A percentile compares a stretch with the other conserved stretches of the same genome.
phyloP scores from a whole-genome alignment of 1,140 invertebrate genomes.

The Drosophila elegans region DNA sequence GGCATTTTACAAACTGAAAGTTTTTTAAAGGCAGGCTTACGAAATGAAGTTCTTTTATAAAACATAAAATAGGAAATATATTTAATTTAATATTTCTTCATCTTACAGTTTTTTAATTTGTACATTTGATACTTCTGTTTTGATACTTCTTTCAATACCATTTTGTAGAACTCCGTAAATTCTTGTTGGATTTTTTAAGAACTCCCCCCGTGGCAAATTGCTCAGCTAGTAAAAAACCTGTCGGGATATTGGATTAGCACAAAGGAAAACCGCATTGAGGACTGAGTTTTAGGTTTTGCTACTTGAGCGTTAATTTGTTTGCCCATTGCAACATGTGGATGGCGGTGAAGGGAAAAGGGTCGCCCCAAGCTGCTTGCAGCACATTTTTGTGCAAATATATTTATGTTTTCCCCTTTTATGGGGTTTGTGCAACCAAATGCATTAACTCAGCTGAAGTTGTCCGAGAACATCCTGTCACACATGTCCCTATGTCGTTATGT shows the following conservation, averaged over 20 bases:
- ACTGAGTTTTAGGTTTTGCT: background rate
- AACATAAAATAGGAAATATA: too few relatives aligned
- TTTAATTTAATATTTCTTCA: too few relatives aligned
- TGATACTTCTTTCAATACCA: too few relatives aligned
- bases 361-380: background rate
- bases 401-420: slow-evolving; percentile 14
- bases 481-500: slow-evolving; percentile 11
- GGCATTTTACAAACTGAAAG: too few relatives aligned
- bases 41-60: too few relatives aligned
- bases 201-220: too few relatives aligned
- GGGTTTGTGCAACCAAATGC: slow-evolving; percentile 65
- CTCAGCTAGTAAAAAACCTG: background rate
- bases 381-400: slow-evolving; percentile 28
- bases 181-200: too few relatives aligned
- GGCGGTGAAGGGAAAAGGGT: background rate
- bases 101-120: too few relatives aligned
- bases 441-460: slow-evolving; percentile 71
- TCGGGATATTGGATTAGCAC: background rate
- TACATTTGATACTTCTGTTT: too few relatives aligned
- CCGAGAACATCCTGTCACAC: slow-evolving; percentile 50
- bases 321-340: slow-evolving; percentile 15
- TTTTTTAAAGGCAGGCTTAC: too few relatives aligned
- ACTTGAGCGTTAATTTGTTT: slow-evolving; percentile 35
- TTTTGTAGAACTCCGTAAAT: too few relatives aligned
- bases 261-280: background rate